Evolutionary conservation across 2,113 vertebrate species (phyloP).

Genomic region (Indri indri): DNA sequence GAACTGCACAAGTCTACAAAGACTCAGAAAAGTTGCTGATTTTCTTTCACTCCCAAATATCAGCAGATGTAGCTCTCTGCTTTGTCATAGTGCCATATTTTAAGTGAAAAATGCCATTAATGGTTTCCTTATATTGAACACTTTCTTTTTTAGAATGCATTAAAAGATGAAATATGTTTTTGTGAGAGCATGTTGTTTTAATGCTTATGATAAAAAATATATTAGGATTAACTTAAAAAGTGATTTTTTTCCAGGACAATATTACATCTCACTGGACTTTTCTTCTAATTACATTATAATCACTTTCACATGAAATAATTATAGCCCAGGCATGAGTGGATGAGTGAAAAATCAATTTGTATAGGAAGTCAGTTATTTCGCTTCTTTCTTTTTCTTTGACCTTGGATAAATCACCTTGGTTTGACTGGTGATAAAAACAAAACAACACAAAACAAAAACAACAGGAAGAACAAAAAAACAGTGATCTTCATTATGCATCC

Average conservation of each 20-base stretch:
- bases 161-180: slow-evolving; percentile 20
- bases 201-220: not conserved
- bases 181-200: not conserved
- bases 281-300: not conserved
- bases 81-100: not conserved
- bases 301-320: not conserved
- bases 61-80: not conserved
- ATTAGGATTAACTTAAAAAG: not conserved
- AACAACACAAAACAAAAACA: not conserved
- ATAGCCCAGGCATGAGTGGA: not conserved
- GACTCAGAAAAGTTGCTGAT: not conserved
- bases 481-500: not conserved
- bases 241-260: not conserved
- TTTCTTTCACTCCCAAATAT: slow-evolving; percentile 31
- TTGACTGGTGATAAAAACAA: not conserved
- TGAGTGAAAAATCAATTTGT: not conserved
- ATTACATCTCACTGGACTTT: not conserved
- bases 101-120: slow-evolving; percentile 7
- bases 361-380: not conserved
- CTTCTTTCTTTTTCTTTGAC: not conserved
- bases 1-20: not conserved
- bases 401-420: not conserved
- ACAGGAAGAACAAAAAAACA: not conserved
- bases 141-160: slow-evolving; percentile 1
- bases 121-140: not conserved